Evolutionary conservation across 2,888 invertebrate species (phyloP), one percentile per base, ranked within the genome.

Genomic region (Pegoplata infirma): DNA sequence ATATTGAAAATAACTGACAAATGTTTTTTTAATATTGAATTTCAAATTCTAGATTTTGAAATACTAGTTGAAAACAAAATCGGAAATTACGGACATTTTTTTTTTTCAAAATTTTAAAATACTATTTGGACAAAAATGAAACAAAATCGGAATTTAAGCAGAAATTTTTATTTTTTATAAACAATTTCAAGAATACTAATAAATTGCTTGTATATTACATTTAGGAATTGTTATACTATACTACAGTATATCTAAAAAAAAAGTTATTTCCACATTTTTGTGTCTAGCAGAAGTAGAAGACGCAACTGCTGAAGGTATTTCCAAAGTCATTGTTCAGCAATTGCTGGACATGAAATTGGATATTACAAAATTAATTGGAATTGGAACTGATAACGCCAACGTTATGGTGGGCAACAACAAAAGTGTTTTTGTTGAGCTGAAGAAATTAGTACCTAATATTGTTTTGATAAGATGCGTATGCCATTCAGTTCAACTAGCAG

Each of bases 181-280:
- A n/a, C n/a, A n/a, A n/a, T n/a, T n/a, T n/a, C n/a, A n/a, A n/a
- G n/a, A n/a, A n/a, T n/a, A n/a, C n/a, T n/a, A n/a, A n/a, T n/a
- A n/a, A n/a, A n/a, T n/a, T n/a, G n/a, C n/a, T n/a, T n/a, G n/a
- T n/a, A n/a, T n/a, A n/a, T 25, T 25, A 25, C 25, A 25, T 32
- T 32, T 32, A 44, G 64, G 71, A 55, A 68, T 79, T 23, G 78
- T 66, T 44, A 74, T 78, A 36, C 76, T 69, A 7, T 79, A 78
- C 55, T 76, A 71, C 61, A 61, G 67, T 53, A 12, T 46, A 23
- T 32, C 40, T 55, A 53, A 64, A 21, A 36, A 36, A 46, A 36
- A 32, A 66, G 47, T 76, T 55, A 51, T 67, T 23, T 76, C 74
- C 7, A 77, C 74, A 19, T 74, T 75, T 63, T 61, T 77, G 51